These are phyloP conservation scores for Coregonus clupeaformis DNA, from an alignment of 2,113 vertebrate genomes.

Conservation along the genomic window DNA sequence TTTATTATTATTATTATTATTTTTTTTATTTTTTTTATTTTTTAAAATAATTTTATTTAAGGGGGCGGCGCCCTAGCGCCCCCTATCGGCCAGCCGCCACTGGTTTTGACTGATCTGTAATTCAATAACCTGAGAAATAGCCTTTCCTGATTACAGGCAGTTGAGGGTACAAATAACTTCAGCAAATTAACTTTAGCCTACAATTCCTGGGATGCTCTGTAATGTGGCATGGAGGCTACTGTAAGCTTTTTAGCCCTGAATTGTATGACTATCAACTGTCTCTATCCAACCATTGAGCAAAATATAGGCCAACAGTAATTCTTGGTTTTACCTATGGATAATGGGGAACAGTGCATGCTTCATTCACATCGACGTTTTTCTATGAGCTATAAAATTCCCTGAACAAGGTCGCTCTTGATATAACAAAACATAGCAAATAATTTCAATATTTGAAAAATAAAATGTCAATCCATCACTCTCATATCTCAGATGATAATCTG, in stretches of 20 bases:
- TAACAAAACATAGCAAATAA: constrained; percentile 22
- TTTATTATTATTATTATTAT: too few relatives aligned
- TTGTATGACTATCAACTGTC: neutral
- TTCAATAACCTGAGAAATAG: neutral
- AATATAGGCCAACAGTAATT: neutral
- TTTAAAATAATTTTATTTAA: too few relatives aligned
- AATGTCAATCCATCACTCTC: constrained; percentile 51
- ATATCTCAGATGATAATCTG: constrained; percentile 15
- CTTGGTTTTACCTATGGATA: neutral
- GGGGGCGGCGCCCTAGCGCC: too few relatives aligned
- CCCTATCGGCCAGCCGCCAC: too few relatives aligned
- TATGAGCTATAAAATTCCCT: constrained; percentile 19
- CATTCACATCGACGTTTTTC: neutral
- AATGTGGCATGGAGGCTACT: constrained; percentile 14
- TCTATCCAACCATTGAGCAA: neutral
- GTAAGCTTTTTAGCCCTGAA: neutral
- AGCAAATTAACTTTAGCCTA: neutral
- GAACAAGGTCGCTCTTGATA: constrained; percentile 34
- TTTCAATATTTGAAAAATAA: neutral
- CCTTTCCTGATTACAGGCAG: constrained; percentile 3
- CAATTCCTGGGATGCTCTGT: constrained; percentile 19
- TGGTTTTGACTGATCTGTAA: constrained; percentile 4
- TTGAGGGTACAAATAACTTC: constrained; percentile 2
- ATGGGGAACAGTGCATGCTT: neutral
- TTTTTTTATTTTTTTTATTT: too few relatives aligned